Base-by-base conservation (phyloP, 2,888 invertebrate species). In the Steromphala cineraria region DNA sequence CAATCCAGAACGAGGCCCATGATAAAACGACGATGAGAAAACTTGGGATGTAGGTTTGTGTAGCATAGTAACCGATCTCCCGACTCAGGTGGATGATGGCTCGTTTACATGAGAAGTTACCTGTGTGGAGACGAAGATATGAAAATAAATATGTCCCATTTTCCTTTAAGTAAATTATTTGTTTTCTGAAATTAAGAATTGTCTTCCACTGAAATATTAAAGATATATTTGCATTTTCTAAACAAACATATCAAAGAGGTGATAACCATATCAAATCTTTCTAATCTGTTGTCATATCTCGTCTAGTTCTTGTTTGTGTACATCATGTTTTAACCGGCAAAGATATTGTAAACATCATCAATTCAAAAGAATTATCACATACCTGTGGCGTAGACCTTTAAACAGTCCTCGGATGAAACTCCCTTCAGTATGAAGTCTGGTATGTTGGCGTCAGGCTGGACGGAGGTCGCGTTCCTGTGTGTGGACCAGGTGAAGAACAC, bases 1-100 rank as follows among this genome's bases (percentile, higher is more conserved):
- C 80, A 53, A 84, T 78, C 84, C 84, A 84, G 75, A 84, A 84
- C 24, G 84, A 84, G 4, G 81, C 81, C 84, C 84, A 84, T 1
- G 80, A 80, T 7, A 84, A 55, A 21, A 84, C 71, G 46, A 84
- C 84, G 67, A 84, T 83, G 10, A 84, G 81, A 10, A 81, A 79
- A 31, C 78, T 80, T 3, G 84, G 84, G 17, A 83, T 31, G 80
- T 84, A 84, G 75, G 83, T 79, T 62, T 83, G 81, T 0, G 78
- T 82, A 13, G 83, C 36, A 56, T 82, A 83, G 71, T 56, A 82
- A 40, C 82, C 83, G 21, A 83, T 80, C 15, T 82, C 75, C 53
- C 83, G 67, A n/a, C 78, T 46, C 24, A 83, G 56, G 21, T 75
- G 52, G 53, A 83, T 80, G n/a, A 80, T 53, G 10, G 75, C 81